A percentile compares a stretch with the other conserved stretches of the same genome.
Conservation (phyloP, 2,888 invertebrate species). For the Colletes collaris region DNA sequence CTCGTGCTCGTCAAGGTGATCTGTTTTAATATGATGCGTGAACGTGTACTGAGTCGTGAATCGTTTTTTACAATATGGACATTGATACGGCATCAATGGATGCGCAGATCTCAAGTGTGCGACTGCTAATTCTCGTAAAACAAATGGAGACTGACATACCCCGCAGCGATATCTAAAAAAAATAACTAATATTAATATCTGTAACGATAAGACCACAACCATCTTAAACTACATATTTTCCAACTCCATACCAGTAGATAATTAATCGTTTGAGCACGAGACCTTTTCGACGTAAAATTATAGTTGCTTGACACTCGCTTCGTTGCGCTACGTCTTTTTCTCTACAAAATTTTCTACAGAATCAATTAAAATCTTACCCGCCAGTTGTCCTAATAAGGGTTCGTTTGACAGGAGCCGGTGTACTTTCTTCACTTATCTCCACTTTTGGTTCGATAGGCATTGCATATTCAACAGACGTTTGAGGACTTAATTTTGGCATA, state of each 20-base stretch:
- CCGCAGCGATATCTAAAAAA: constrained; percentile 76
- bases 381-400: constrained; percentile 75
- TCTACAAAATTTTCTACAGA: background rate
- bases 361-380: constrained; percentile 67
- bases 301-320: no score
- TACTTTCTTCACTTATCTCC: constrained; percentile 69
- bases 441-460: constrained; percentile 70
- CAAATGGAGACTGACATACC: constrained; percentile 78
- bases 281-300: no score
- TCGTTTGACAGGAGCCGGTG: constrained; percentile 74
- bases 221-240: no score
- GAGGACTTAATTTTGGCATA: constrained; percentile 71
- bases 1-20: constrained; percentile 77
- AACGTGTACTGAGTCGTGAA: constrained; percentile 77
- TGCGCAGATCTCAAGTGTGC: constrained; percentile 80
- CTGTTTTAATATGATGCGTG: constrained; percentile 77
- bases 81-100: constrained; percentile 78
- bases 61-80: constrained; percentile 78
- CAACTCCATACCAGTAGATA: no score
- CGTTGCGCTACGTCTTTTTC: background rate
- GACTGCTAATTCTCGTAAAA: constrained; percentile 76
- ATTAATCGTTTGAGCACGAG: no score
- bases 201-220: no score
- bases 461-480: constrained; percentile 67
- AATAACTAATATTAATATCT: constrained; percentile 1